Conservation (phyloP, 2,797 vertebrate genomes). For the Mormyrus hasselquistii region DNA sequence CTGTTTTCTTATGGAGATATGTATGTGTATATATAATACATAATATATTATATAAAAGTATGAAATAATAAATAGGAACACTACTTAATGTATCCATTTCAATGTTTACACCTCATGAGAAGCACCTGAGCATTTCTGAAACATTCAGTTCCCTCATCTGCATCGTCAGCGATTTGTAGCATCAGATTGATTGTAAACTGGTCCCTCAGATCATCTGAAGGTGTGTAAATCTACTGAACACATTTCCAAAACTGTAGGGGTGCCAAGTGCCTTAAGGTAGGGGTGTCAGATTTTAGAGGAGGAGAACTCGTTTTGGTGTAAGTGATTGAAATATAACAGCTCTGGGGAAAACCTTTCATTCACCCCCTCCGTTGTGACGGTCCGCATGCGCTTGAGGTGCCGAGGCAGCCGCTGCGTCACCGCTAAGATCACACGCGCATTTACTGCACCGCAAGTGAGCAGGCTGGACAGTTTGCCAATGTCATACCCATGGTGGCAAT, state of each 20-base stretch:
- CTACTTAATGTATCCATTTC: not conserved
- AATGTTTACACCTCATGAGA: not conserved
- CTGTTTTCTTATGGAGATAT: not conserved
- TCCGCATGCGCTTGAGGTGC: not conserved
- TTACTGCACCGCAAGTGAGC: not conserved
- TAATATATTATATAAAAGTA: not conserved
- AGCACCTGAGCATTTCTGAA: not conserved
- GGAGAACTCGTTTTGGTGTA: not conserved
- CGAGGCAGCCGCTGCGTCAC: not conserved
- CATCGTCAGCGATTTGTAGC: not conserved
- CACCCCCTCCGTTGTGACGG: not conserved
- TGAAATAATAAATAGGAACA: not conserved
- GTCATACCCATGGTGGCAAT: not conserved
- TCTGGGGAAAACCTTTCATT: not conserved
- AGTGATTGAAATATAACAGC: not conserved
- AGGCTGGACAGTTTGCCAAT: not conserved
- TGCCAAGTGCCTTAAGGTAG: not conserved
- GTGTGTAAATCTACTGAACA: not conserved
- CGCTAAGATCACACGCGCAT: not conserved
- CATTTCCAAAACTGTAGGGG: not conserved
- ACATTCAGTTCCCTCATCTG: not conserved
- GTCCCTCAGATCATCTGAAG: not conserved
- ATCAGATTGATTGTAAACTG: not conserved
- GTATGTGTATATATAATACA: not conserved
- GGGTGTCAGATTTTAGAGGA: not conserved